Evolutionary conservation across 2,888 invertebrate genomes (phyloP).

Genomic region (Pherbina coryleti): DNA sequence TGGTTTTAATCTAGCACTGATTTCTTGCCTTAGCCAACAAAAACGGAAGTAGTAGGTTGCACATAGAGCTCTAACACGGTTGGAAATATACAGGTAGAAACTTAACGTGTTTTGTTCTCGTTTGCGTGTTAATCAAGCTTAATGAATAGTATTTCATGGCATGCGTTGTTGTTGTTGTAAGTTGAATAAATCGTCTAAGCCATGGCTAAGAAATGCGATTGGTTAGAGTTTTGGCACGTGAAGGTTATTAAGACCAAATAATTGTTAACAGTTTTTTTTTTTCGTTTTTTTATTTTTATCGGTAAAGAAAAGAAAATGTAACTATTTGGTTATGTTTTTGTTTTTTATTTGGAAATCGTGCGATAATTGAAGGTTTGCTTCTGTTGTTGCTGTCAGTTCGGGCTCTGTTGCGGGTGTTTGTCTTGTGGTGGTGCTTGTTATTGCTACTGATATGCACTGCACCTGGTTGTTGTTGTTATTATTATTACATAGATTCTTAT

Average conservation of each 20-base stretch:
- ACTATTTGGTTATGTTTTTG: background rate
- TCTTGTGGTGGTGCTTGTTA: too few relatives aligned
- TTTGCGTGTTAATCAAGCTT: slow-evolving; percentile 25
- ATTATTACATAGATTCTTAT: background rate
- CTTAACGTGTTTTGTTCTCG: slow-evolving; percentile 12
- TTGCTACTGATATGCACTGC: background rate
- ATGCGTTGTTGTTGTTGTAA: background rate
- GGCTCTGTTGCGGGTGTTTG: background rate
- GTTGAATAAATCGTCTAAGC: background rate
- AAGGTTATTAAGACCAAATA: slow-evolving; percentile 9
- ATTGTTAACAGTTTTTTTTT: background rate
- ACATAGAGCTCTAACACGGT: background rate
- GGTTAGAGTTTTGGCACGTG: slow-evolving; percentile 4
- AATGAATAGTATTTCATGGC: background rate
- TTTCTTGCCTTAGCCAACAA: background rate
- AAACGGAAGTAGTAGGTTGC: background rate
- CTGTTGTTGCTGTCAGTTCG: background rate
- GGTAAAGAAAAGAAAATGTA: background rate
- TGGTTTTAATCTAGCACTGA: background rate
- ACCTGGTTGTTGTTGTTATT: background rate
- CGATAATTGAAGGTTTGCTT: background rate
- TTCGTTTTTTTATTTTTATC: background rate
- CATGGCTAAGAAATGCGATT: background rate
- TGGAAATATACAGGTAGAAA: background rate
- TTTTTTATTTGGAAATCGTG: background rate